Percentiles rank a stretch among this genome's conserved stretches.
Conservation (phyloP, 2,888 invertebrate species). For the Strigamia crassipes region DNA sequence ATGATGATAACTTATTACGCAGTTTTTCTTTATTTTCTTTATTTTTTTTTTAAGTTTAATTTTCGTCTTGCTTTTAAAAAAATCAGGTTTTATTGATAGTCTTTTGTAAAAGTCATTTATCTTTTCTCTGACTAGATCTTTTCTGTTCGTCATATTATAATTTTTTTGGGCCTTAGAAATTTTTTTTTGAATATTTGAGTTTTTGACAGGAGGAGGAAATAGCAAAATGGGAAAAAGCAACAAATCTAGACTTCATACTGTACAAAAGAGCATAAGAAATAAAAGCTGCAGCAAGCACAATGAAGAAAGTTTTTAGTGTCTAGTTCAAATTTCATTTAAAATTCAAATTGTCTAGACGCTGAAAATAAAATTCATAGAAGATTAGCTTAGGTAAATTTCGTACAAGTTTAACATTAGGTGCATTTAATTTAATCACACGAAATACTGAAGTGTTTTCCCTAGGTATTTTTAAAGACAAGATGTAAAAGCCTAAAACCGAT, state of each 20-base stretch:
- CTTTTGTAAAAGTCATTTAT: conserved; percentile 14
- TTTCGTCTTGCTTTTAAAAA: not conserved
- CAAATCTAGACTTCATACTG: conserved; percentile 30
- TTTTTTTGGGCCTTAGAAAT: not conserved
- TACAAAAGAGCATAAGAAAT: not conserved
- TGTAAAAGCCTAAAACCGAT: too few species aligned
- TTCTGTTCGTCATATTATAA: not conserved
- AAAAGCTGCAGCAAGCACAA: not conserved
- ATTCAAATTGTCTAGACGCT: not conserved
- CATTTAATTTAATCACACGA: too few species aligned
- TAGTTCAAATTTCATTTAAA: not conserved
- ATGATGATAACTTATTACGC: not conserved
- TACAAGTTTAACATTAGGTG: too few species aligned
- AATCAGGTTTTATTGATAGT: not conserved
- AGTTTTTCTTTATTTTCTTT: too few species aligned
- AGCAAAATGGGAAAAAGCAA: conserved; percentile 6
- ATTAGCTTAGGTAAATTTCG: not conserved
- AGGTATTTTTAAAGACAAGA: too few species aligned
- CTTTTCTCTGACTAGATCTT: not conserved
- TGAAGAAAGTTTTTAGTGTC: not conserved
- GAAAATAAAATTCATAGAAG: not conserved
- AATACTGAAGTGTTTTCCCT: too few species aligned
- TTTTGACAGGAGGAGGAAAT: conserved; percentile 1
- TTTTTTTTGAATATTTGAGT: conserved; percentile 14
- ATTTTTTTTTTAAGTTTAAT: not conserved